These are phyloP conservation scores for Phylloscopus trochiloides DNA, from an alignment of 2,113 vertebrate species.

Conservation along the genomic window DNA sequence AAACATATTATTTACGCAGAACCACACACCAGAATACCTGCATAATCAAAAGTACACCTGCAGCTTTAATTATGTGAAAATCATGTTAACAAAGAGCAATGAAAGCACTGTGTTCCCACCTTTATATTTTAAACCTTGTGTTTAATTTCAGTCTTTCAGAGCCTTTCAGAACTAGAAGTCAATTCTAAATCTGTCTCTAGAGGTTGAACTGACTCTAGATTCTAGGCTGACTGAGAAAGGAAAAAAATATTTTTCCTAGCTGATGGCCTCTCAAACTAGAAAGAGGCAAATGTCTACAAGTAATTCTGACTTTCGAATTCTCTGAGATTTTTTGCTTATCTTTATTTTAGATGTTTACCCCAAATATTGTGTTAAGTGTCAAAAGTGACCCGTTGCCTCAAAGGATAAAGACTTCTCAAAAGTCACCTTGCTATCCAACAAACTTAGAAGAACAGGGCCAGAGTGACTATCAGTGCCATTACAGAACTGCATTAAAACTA, in stretches of 20 bases:
- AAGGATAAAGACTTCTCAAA: neutral
- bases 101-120: neutral
- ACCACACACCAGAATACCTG: conserved; percentile 4
- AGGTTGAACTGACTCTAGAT: neutral
- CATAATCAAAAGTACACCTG: conserved; percentile 21
- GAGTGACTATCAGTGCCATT: neutral
- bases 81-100: neutral
- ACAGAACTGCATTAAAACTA: neutral
- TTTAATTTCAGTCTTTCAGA: neutral
- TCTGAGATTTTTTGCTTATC: neutral
- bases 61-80: conserved; percentile 41
- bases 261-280: neutral
- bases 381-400: neutral
- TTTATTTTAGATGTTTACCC: neutral
- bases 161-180: neutral
- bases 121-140: neutral
- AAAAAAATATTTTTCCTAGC: neutral
- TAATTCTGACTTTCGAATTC: neutral
- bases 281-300: neutral
- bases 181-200: neutral
- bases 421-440: neutral
- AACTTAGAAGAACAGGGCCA: neutral
- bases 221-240: neutral
- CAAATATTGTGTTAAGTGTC: neutral
- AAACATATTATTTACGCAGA: conserved; percentile 4